Percentiles rank a stretch among this genome's conserved stretches.
Evolutionary conservation across 2,113 vertebrate genomes (phyloP).

Genomic region (Sterrhoptilus dennistouni): DNA sequence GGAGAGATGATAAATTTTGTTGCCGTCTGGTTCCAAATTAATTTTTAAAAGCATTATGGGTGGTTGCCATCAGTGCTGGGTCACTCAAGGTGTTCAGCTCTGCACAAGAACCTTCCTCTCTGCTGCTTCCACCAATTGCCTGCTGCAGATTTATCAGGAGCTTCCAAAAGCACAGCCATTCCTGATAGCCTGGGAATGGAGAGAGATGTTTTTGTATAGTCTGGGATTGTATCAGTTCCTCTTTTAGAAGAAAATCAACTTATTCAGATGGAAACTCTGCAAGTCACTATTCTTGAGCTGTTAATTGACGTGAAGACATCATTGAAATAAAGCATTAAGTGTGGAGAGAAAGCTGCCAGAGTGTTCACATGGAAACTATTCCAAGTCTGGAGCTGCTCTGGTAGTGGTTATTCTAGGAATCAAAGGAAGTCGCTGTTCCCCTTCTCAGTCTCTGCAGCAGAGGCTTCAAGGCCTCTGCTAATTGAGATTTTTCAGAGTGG

Average conservation of each 20-base stretch:
- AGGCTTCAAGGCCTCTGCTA: not conserved
- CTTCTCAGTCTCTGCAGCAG: not conserved
- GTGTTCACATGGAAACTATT: not conserved
- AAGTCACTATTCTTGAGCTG: not conserved
- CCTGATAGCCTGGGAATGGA: not conserved
- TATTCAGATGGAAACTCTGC: not conserved
- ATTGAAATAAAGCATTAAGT: not conserved
- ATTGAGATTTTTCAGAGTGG: not conserved
- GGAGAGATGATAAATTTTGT: not conserved
- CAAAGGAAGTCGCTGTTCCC: slow-evolving; percentile 1
- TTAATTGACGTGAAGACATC: not conserved
- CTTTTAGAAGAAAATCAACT: not conserved
- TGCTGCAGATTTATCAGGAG: not conserved
- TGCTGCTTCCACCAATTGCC: not conserved
- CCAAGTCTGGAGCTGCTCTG: not conserved
- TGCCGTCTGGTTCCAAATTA: not conserved
- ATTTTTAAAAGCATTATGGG: not conserved
- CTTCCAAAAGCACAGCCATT: not conserved
- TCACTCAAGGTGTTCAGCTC: not conserved
- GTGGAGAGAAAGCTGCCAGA: not conserved
- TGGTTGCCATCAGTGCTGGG: not conserved
- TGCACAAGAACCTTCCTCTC: not conserved
- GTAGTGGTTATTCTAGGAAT: not conserved
- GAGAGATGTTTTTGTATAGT: not conserved
- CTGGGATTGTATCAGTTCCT: not conserved